These are phyloP conservation scores for Drosophila aldrichi DNA, from an alignment of 2,888 invertebrate species.

Conservation along the genomic window DNA sequence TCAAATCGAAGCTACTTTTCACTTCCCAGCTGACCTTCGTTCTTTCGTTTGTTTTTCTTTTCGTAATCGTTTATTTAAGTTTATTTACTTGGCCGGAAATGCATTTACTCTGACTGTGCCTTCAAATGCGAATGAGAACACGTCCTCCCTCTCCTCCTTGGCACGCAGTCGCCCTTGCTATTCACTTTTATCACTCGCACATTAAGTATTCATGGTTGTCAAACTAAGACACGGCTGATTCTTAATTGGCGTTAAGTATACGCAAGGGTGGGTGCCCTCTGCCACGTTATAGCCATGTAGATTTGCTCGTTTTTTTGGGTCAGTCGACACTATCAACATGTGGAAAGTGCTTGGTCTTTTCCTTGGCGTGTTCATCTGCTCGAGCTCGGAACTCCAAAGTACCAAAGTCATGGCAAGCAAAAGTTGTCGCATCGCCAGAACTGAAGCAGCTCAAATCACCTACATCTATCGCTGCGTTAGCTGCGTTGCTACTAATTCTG, in stretches of 20 bases:
- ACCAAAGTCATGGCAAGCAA: background rate
- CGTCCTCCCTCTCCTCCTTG: slow-evolving; percentile 25
- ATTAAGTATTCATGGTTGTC: slow-evolving; percentile 42
- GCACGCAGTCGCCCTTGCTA: background rate
- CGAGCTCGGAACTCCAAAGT: background rate
- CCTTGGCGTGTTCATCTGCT: background rate
- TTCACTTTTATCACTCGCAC: background rate
- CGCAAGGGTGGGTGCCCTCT: slow-evolving; percentile 34
- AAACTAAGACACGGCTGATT: slow-evolving; percentile 36
- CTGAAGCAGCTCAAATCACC: slow-evolving; percentile 50
- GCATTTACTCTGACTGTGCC: slow-evolving; percentile 49
- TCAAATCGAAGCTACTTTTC: background rate
- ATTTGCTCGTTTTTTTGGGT: background rate
- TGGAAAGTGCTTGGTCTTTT: background rate
- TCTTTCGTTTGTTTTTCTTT: slow-evolving; percentile 27
- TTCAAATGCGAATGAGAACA: slow-evolving; percentile 34
- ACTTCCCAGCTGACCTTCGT: slow-evolving; percentile 48
- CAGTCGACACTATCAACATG: background rate
- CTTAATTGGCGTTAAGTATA: slow-evolving; percentile 69
- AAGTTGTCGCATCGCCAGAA: slow-evolving; percentile 35
- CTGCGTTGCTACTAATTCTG: slow-evolving; percentile 28
- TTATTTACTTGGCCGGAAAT: slow-evolving; percentile 71
- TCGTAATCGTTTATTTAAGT: slow-evolving; percentile 57
- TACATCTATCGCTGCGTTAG: slow-evolving; percentile 66
- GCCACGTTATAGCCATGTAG: background rate